A percentile compares a stretch with the other conserved stretches of the same genome.
Conservation (phyloP, 2,797 vertebrate species). For the Phoxinus dragarum region DNA sequence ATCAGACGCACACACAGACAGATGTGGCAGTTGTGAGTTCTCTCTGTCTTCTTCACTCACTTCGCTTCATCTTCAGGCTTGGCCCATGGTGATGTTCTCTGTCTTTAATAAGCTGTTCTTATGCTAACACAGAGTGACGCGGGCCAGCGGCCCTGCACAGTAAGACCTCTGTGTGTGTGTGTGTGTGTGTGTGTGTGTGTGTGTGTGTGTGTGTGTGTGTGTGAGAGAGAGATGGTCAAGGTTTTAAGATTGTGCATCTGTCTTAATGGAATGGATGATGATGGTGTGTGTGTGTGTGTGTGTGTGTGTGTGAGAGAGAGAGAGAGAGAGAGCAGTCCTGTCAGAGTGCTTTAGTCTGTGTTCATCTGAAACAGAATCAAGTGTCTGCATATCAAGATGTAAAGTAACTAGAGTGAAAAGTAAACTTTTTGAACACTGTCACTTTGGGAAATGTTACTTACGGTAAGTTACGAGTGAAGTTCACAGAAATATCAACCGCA, state of each 20-base stretch:
- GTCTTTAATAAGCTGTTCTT: constrained; percentile 55
- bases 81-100: constrained; percentile 42
- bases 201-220: not conserved
- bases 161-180: constrained; percentile 47
- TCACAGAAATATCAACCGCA: not conserved
- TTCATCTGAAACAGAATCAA: constrained; percentile 13
- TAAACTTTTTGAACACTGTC: constrained; percentile 16
- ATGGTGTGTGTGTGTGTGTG: constrained; percentile 13
- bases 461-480: not conserved
- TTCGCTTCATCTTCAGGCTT: constrained; percentile 26
- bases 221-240: constrained; percentile 4
- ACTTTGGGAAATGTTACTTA: not conserved
- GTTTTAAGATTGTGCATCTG: constrained; percentile 25
- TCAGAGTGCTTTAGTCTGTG: constrained; percentile 6
- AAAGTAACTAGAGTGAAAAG: constrained; percentile 13
- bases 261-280: constrained; percentile 5
- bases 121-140: constrained; percentile 78
- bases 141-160: constrained; percentile 56
- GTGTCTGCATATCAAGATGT: constrained; percentile 9
- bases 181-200: constrained; percentile 40
- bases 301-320: not conserved
- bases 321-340: not conserved
- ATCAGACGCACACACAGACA: constrained; percentile 21
- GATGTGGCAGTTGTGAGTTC: constrained; percentile 35
- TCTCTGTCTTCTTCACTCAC: constrained; percentile 37